Base-by-base conservation (phyloP, 1,140 invertebrate species). In the Scaptomyza hsui region DNA sequence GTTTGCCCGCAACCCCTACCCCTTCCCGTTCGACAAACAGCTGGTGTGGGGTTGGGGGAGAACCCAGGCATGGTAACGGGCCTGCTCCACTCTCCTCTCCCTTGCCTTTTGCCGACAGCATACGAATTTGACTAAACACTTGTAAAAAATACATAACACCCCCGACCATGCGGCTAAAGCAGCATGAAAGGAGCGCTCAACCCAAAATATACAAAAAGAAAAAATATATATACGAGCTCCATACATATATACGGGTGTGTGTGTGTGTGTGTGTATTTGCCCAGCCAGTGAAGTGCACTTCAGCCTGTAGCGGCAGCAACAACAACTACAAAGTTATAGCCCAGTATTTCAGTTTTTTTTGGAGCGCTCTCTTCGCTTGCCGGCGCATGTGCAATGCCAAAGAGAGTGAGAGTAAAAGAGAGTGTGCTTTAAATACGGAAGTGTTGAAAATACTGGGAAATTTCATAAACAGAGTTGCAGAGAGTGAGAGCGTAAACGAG, bases 141-240 rank as follows among this genome's bases (percentile, higher is more conserved):
- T 86, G 82, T 86, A 86, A 86, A 86, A 85, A 86, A 86, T 86
- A 86, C 81, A 86, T 88, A 86, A 88, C 81, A 86, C 77, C 81
- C 81, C 81, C 82, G 35, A 72, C 82, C 82, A 70, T 32, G 63
- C 78, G 32, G 41, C 55, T 51, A 56, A 63, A 67, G 42, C 57
- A 59, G 78, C 74, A 77, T 76, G 32, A 74, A 80, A 77, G 68
- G 49, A 68, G 72, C 76, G 55, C 78, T 63, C 78, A 76, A 72
- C 41, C 78, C 59, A 79, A 79, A 72, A 62, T 48, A 53, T 9
- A 29, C 5, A 61, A 57, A 19, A 10, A 69, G 44, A 64, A 45
- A 18, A 48, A 68, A 63, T 56, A n/a, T n/a, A n/a, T n/a, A n/a
- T n/a, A 49, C 15, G 69, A 63, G 65, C 69, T 75, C 55, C 67